phyloP scores from a whole-genome alignment of 2,113 vertebrate genomes.

The Panthera uncia region DNA sequence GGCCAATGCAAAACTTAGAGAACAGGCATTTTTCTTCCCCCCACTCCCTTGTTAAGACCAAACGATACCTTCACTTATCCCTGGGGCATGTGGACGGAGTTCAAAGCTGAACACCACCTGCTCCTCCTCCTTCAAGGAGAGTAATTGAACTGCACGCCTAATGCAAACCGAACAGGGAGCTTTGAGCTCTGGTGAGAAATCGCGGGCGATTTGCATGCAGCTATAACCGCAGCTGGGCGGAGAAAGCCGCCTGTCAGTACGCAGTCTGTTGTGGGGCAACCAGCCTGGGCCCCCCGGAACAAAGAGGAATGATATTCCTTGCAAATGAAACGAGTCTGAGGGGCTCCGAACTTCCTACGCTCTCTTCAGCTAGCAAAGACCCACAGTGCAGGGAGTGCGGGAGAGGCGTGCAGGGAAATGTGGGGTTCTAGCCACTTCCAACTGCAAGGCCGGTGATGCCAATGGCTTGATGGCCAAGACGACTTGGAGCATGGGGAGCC shows the following conservation, averaged over 20 bases:
- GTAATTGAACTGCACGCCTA: fast-evolving
- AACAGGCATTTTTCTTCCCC: not conserved
- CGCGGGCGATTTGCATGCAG: not conserved
- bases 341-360: not conserved
- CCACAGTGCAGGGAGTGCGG: not conserved
- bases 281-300: not conserved
- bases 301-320: not conserved
- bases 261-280: not conserved
- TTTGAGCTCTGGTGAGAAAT: not conserved
- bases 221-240: not conserved
- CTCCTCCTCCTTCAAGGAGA: not conserved
- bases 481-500: not conserved
- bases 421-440: not conserved
- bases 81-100: slow-evolving; percentile 34
- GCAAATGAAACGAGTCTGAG: not conserved
- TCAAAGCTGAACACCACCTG: slow-evolving; percentile 63
- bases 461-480: not conserved
- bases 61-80: slow-evolving; percentile 65
- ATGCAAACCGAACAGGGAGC: not conserved
- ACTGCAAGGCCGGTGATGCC: not conserved
- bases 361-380: not conserved
- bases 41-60: slow-evolving; percentile 2
- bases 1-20: slow-evolving; percentile 12
- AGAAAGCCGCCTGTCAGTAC: not conserved
- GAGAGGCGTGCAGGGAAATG: not conserved